phyloP scores from a whole-genome alignment of 2,888 invertebrate species.

The Suillia variegata region DNA sequence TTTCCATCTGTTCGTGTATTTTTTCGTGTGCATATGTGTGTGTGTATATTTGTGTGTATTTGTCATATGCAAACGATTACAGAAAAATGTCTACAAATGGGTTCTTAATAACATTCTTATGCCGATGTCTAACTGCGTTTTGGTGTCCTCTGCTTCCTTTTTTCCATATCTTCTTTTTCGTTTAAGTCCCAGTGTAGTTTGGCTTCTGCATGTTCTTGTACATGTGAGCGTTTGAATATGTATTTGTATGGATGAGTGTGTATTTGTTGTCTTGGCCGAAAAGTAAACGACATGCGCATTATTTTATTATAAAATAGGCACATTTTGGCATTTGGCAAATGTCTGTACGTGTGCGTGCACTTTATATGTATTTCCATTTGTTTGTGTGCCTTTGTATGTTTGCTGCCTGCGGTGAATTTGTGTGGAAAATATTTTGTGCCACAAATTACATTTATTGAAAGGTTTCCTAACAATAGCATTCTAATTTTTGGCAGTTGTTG shows the following conservation, averaged over 20 bases:
- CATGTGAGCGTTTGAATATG: slow-evolving; percentile 2
- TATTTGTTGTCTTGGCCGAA: background rate
- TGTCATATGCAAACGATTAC: slow-evolving; percentile 29
- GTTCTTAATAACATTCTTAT: slow-evolving; percentile 34
- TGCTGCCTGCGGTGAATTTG: slow-evolving; percentile 8
- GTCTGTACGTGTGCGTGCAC: background rate
- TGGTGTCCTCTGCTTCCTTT: background rate
- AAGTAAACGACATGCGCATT: slow-evolving; percentile 14
- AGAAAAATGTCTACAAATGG: slow-evolving; percentile 29
- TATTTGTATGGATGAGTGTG: background rate
- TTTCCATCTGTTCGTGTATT: background rate
- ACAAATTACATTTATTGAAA: slow-evolving; percentile 29
- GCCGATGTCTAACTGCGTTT: background rate
- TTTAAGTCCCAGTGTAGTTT: too few species aligned
- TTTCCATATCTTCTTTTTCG: too few species aligned
- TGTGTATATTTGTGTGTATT: background rate
- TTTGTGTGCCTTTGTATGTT: slow-evolving; percentile 1
- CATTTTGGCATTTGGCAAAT: slow-evolving; percentile 9
- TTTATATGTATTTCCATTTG: background rate
- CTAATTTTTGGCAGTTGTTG: slow-evolving; percentile 16
- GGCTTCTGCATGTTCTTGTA: background rate
- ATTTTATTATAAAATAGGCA: slow-evolving; percentile 18
- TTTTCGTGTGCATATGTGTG: background rate
- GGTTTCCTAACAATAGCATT: slow-evolving; percentile 10
- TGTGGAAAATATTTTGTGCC: slow-evolving; percentile 21